Conservation (phyloP, 2,797 vertebrate species). For the Rhinoraja longicauda region DNA sequence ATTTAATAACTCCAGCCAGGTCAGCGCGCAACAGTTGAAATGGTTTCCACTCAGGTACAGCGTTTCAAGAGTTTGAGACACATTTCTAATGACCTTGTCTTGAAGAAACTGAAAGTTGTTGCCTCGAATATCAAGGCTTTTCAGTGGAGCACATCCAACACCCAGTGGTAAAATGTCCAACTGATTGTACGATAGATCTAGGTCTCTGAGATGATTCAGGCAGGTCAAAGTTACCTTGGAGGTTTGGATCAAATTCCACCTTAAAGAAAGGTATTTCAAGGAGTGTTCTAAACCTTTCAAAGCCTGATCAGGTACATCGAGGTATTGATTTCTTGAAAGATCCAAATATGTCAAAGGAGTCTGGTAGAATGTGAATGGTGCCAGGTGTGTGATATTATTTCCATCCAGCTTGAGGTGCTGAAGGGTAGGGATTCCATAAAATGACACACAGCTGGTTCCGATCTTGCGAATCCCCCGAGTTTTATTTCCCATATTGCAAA, state of each 20-base stretch:
- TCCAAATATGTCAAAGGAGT: slow-evolving; percentile 47
- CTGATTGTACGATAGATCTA: slow-evolving; percentile 45
- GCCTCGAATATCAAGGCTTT: slow-evolving; percentile 41
- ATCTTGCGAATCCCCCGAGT: background rate
- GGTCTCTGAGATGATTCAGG: slow-evolving; percentile 38
- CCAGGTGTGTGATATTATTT: slow-evolving; percentile 47
- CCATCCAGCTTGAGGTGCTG: slow-evolving; percentile 46
- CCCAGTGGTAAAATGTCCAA: slow-evolving; percentile 42
- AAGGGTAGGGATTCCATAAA: slow-evolving; percentile 41
- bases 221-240: slow-evolving; percentile 44
- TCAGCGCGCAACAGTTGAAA: slow-evolving; percentile 49
- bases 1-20: slow-evolving; percentile 46
- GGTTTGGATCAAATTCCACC: slow-evolving; percentile 45
- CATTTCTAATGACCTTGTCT: fast-evolving
- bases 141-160: slow-evolving; percentile 42
- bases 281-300: slow-evolving; percentile 45
- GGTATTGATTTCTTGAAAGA: slow-evolving; percentile 46
- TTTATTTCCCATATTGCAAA: slow-evolving; percentile 40
- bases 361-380: slow-evolving; percentile 41
- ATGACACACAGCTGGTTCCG: slow-evolving; percentile 45
- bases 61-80: slow-evolving; percentile 41
- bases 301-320: slow-evolving; percentile 39
- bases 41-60: slow-evolving; percentile 47
- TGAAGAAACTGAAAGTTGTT: slow-evolving; percentile 41
- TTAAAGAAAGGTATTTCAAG: slow-evolving; percentile 49